Evolutionary conservation across 2,113 vertebrate species (phyloP).

Genomic region (Bambusicola thoracicus): DNA sequence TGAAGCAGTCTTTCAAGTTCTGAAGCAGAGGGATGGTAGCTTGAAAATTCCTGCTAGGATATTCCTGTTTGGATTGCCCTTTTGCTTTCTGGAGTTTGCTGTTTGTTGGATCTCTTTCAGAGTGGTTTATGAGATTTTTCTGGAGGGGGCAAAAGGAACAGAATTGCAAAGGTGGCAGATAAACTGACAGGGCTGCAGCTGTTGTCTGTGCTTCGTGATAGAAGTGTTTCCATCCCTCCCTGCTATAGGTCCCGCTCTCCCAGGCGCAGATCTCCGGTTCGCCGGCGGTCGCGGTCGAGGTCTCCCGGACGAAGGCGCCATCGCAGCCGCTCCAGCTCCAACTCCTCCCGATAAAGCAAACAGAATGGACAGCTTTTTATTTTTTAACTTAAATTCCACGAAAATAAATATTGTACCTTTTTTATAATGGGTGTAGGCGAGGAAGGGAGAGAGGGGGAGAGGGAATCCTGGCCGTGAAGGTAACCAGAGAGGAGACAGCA

Average conservation of each 20-base stretch:
- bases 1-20: not conserved
- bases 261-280: conserved; percentile 89
- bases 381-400: conserved; percentile 67
- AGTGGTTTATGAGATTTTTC: not conserved
- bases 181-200: accelerated
- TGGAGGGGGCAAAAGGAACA: not conserved
- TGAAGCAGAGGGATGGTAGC: not conserved
- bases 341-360: conserved; percentile 91
- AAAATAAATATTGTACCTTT: conserved; percentile 63
- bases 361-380: conserved; percentile 43
- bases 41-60: not conserved
- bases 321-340: conserved; percentile 96
- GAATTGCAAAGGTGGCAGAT: not conserved
- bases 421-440: conserved; percentile 35
- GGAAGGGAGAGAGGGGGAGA: not conserved
- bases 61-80: not conserved
- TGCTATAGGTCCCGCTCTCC: conserved; percentile 92
- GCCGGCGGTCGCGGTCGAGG: conserved; percentile 90
- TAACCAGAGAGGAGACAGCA: not conserved
- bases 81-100: not conserved
- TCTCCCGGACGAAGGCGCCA: conserved; percentile 94
- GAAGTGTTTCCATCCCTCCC: not conserved
- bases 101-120: not conserved
- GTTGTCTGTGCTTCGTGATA: accelerated
- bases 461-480: not conserved